Evolutionary conservation across 2,113 vertebrate genomes (phyloP).

Genomic region (Sinocyclocheilus anophthalmus): DNA sequence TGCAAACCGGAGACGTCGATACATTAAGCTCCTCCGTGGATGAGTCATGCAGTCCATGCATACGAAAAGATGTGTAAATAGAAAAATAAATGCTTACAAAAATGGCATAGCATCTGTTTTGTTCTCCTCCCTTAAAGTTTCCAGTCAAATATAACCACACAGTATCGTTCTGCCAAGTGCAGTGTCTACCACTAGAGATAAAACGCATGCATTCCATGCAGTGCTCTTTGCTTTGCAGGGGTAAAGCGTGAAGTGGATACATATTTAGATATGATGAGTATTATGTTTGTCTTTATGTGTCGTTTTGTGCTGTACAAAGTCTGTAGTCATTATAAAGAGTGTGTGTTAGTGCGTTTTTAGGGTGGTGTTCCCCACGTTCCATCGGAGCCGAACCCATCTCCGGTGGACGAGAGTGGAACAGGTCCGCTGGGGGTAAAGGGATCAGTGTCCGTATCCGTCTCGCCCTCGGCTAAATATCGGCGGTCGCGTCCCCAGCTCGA

Average conservation of each 20-base stretch:
- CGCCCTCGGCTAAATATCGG: conserved; percentile 91
- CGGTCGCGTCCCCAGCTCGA: conserved; percentile 83
- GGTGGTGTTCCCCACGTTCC: conserved; percentile 87
- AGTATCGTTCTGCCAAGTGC: conserved; percentile 66
- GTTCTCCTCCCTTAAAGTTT: conserved; percentile 56
- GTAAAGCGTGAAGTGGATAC: conserved; percentile 83
- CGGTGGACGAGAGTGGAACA: conserved; percentile 90
- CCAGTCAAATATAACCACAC: conserved; percentile 54
- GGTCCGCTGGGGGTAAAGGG: conserved; percentile 94
- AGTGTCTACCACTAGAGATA: conserved; percentile 79
- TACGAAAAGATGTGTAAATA: conserved; percentile 80
- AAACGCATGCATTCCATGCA: conserved; percentile 89
- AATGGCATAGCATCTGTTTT: conserved; percentile 74
- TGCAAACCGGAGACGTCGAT: conserved; percentile 44
- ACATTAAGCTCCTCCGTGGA: conserved; percentile 46
- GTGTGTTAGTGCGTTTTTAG: conserved; percentile 65
- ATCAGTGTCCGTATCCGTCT: conserved; percentile 95
- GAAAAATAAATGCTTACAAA: conserved; percentile 77
- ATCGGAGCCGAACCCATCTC: conserved; percentile 87
- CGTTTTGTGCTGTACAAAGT: conserved; percentile 84
- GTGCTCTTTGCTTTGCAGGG: conserved; percentile 82
- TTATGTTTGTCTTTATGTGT: conserved; percentile 21
- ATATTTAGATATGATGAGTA: conserved; percentile 67
- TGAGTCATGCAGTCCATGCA: conserved; percentile 87
- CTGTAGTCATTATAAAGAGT: conserved; percentile 78